Percentiles rank a stretch among this genome's conserved stretches.
Evolutionary conservation across 2,797 vertebrate species (phyloP).

Genomic region (Gymnopithys bicolor): DNA sequence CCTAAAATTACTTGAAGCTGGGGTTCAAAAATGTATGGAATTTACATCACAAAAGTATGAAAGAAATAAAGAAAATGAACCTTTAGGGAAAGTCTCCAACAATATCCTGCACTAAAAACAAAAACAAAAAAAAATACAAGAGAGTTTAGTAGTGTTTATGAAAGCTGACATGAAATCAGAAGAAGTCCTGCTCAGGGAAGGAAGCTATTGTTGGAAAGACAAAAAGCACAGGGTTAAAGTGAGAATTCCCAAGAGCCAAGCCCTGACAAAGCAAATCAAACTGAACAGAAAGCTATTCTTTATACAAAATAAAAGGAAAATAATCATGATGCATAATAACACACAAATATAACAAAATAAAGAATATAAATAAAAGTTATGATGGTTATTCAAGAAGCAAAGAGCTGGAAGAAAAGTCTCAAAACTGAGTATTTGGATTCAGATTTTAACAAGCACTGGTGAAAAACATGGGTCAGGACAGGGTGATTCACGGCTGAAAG

Average conservation of each 20-base stretch:
- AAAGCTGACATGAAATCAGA: background rate
- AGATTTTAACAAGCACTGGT: background rate
- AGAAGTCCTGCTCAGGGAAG: background rate
- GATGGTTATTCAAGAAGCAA: background rate
- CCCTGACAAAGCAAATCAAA: background rate
- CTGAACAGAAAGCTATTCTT: background rate
- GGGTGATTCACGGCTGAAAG: background rate
- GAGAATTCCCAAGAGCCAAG: background rate
- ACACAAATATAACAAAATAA: background rate
- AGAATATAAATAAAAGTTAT: background rate
- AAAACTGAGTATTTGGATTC: background rate
- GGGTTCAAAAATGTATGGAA: background rate
- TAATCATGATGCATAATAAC: background rate
- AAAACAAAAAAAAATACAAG: fast-evolving
- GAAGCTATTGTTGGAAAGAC: background rate
- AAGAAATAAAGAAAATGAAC: background rate
- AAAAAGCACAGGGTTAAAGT: background rate
- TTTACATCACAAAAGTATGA: background rate
- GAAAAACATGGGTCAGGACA: background rate
- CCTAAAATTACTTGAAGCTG: background rate
- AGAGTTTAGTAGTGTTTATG: background rate
- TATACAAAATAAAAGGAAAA: background rate
- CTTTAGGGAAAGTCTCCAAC: background rate
- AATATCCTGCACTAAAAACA: background rate
- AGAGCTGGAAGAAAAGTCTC: background rate